phyloP scores from a whole-genome alignment of 2,888 invertebrate genomes.

The Panopea generosa region DNA sequence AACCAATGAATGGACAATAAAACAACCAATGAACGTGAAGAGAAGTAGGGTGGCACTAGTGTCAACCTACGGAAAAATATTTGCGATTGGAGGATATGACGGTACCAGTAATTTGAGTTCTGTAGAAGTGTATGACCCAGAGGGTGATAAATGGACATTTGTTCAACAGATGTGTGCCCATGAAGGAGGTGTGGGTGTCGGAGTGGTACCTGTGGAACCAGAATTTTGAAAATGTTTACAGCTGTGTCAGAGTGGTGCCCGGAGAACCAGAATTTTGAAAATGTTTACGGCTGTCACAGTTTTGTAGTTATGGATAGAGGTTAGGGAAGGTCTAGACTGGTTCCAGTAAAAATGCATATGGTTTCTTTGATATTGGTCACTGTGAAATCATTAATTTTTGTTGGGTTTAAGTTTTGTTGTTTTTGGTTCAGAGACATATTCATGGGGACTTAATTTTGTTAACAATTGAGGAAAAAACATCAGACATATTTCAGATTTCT shows the following conservation, averaged over 20 bases:
- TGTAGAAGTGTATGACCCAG: slow-evolving; percentile 94
- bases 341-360: too few species aligned
- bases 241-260: slow-evolving; percentile 94
- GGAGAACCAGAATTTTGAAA: slow-evolving; percentile 68
- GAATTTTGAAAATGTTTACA: too few species aligned
- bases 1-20: slow-evolving; percentile 91
- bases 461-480: too few species aligned
- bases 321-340: too few species aligned
- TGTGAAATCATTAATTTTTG: too few species aligned
- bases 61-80: slow-evolving; percentile 93
- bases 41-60: slow-evolving; percentile 93
- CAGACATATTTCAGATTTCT: too few species aligned
- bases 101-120: slow-evolving; percentile 93
- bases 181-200: slow-evolving; percentile 96
- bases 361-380: too few species aligned
- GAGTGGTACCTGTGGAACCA: slow-evolving; percentile 89
- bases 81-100: slow-evolving; percentile 89
- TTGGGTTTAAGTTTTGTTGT: too few species aligned
- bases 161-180: slow-evolving; percentile 93
- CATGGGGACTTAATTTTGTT: too few species aligned
- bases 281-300: too few species aligned
- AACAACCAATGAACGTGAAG: slow-evolving; percentile 93
- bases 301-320: too few species aligned
- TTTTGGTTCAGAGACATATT: too few species aligned
- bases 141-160: slow-evolving; percentile 90